These are phyloP conservation scores for Aromia moschata DNA, from an alignment of 2,888 invertebrate genomes.

Conservation along the genomic window DNA sequence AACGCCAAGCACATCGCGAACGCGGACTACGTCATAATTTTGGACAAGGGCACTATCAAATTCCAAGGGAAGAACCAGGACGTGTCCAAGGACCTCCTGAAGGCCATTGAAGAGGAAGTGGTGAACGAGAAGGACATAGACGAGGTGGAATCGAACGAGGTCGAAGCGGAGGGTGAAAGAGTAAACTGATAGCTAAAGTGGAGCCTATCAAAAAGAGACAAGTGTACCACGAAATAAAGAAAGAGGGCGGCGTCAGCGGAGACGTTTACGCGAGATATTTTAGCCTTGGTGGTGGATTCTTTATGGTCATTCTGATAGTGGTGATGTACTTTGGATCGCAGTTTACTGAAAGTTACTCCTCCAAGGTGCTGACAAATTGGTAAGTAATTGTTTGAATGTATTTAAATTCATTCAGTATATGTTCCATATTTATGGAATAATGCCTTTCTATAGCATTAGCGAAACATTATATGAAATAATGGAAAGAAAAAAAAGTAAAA, in stretches of 20 bases:
- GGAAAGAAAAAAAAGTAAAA: no score
- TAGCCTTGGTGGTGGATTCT: constrained; percentile 49
- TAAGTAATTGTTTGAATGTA: no score
- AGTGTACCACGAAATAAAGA: constrained; percentile 50
- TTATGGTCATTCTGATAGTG: constrained; percentile 43
- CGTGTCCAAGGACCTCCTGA: constrained; percentile 37
- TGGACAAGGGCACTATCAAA: constrained; percentile 54
- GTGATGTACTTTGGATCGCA: constrained; percentile 46
- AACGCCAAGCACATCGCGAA: constrained; percentile 43
- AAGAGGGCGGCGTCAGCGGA: constrained; percentile 49
- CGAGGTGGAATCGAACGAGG: constrained; percentile 6
- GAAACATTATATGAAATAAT: no score
- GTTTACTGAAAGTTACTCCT: constrained; percentile 43
- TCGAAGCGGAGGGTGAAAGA: constrained; percentile 62
- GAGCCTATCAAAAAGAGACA: constrained; percentile 28
- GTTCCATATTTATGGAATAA: no score
- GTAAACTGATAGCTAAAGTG: constrained; percentile 64
- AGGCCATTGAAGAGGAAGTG: constrained; percentile 34
- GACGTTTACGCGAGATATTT: constrained; percentile 52
- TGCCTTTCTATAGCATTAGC: no score
- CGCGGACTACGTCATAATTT: constrained; percentile 62
- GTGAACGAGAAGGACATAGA: constrained; percentile 19
- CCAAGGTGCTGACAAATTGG: constrained; percentile 52
- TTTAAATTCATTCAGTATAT: no score
- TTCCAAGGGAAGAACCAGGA: constrained; percentile 39